Evolutionary conservation across 2,888 invertebrate genomes (phyloP), one percentile per base, ranked within the genome.

Genomic region (Crossocerus cetratus): DNA sequence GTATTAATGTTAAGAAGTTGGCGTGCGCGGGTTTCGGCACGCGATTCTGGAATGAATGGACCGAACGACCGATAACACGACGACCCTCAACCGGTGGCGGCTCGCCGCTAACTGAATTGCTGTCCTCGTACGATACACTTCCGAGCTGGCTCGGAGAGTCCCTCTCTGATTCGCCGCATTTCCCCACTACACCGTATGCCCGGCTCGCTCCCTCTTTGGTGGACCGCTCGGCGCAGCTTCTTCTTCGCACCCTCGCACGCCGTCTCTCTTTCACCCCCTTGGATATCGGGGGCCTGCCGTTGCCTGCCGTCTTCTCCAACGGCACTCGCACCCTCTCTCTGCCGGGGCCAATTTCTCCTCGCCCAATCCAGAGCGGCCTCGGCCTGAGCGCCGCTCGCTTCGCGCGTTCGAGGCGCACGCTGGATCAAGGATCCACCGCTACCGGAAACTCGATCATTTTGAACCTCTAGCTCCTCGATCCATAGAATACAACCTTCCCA

Each of bases 91-190:
- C 68, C 81, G 74, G 81, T 86, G 86, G 86, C 90, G 88, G 88
- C 86, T 87, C 84, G 86, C 88, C 90, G 89, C 89, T 87, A 85
- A 90, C 90, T 90, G 86, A 89, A 85, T 81, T 81, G 74, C 82
- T 80, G 78, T 83, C 81, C 78, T 76, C 73, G 80, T 81, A 82
- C 86, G 75, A 77, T 80, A 80, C 78, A 83, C 82, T 76, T 84
- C 85, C 85, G 83, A 86, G 83, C 84, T 82, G 79, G 79, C 82
- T 16, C 75, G 78, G 81, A 83, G 81, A 83, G 81, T 83, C 84
- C 84, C 85, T 83, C 84, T 83, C 83, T 66, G 70, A 69, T 74
- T 72, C 65, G 55, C 70, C 67, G 72, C 49, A 16, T 14, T 16
- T 76, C 63, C 78, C 71, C 78, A 73, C 81, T 73, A 61, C 71